phyloP scores from a whole-genome alignment of 2,797 vertebrate genomes.

The Thamnophis elegans region DNA sequence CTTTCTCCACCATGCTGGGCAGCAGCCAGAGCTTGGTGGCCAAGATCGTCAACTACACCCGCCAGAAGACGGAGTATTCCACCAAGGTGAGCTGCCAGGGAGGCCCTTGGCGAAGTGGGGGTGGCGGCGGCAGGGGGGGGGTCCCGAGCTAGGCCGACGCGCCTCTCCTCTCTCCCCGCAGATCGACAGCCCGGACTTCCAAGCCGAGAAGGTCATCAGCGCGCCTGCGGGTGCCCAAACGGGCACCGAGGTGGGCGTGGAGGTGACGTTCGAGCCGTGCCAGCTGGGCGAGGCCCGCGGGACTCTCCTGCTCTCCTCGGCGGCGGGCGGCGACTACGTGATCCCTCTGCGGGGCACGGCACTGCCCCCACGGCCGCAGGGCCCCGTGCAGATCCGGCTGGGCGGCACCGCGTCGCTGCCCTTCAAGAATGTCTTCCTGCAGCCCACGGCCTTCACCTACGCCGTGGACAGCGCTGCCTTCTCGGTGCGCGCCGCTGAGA shows the following conservation, averaged over 20 bases:
- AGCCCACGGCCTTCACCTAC: constrained; percentile 73
- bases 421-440: constrained; percentile 86
- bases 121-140: not conserved
- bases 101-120: not conserved
- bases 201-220: constrained; percentile 68
- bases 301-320: constrained; percentile 74
- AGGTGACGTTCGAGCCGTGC: constrained; percentile 84
- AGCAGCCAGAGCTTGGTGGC: constrained; percentile 70
- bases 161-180: constrained; percentile 43
- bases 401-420: constrained; percentile 74
- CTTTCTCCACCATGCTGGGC: constrained; percentile 79
- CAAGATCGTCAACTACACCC: constrained; percentile 82
- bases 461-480: constrained; percentile 80
- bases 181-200: constrained; percentile 78
- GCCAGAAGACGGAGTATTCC: constrained; percentile 75
- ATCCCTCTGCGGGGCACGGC: constrained; percentile 80
- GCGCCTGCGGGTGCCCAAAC: constrained; percentile 66
- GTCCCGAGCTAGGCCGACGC: too few species aligned
- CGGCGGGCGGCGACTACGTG: constrained; percentile 72
- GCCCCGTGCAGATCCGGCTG: constrained; percentile 74
- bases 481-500: constrained; percentile 66
- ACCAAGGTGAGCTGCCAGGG: constrained; percentile 74
- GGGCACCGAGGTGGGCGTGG: constrained; percentile 75
- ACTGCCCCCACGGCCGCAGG: constrained; percentile 80
- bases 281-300: constrained; percentile 78